phyloP scores from a whole-genome alignment of 2,113 vertebrate species.

The Natator depressus region DNA sequence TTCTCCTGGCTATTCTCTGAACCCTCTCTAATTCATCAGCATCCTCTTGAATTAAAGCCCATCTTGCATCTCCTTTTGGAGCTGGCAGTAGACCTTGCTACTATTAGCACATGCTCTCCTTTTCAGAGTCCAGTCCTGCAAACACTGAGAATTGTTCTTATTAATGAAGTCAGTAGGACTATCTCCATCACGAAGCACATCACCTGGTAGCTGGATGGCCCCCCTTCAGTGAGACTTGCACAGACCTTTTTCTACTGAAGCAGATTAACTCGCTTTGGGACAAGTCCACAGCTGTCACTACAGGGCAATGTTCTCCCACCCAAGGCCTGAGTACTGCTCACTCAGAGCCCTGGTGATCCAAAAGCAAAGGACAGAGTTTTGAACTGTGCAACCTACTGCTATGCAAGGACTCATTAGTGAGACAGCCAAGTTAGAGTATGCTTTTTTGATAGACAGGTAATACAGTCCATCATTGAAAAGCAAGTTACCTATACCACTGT shows the following conservation, averaged over 20 bases:
- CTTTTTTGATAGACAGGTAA: background rate
- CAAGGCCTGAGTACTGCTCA: accelerated
- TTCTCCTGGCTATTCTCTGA: background rate
- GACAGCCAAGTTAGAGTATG: background rate
- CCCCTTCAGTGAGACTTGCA: background rate
- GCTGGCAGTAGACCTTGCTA: accelerated
- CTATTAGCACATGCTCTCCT: accelerated
- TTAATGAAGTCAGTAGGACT: background rate
- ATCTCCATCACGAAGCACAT: accelerated
- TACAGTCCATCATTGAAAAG: background rate
- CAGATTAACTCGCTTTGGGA: accelerated
- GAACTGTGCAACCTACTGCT: background rate
- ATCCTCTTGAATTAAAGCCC: background rate
- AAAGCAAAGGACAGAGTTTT: background rate
- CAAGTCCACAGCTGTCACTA: background rate
- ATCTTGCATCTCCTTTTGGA: background rate
- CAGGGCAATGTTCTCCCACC: background rate
- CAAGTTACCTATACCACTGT: background rate
- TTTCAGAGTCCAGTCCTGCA: background rate
- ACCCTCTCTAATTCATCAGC: background rate
- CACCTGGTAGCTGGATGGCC: background rate
- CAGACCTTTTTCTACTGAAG: background rate
- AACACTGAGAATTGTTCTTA: background rate
- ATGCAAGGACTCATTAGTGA: accelerated
- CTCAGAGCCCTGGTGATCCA: accelerated